These are phyloP conservation scores for Aptenodytes patagonicus DNA, from an alignment of 2,113 vertebrate genomes.

Conservation along the genomic window DNA sequence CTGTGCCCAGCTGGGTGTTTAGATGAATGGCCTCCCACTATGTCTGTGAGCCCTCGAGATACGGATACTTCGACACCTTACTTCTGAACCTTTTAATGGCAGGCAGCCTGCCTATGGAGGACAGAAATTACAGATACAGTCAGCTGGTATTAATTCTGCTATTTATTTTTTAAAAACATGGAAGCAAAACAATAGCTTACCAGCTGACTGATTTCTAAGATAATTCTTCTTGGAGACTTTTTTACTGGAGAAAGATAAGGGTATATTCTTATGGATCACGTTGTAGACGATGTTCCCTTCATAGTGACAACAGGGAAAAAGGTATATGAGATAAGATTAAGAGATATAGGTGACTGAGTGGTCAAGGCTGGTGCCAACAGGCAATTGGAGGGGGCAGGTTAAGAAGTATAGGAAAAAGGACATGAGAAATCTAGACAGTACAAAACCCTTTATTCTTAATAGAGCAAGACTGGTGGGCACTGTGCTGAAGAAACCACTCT, in stretches of 20 bases:
- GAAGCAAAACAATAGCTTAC: background rate
- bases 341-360: background rate
- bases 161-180: background rate
- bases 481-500: background rate
- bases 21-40: fast-evolving
- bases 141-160: background rate
- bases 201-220: background rate
- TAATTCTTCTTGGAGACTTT: background rate
- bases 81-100: background rate
- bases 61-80: fast-evolving
- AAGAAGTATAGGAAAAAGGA: background rate
- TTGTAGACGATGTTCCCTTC: background rate
- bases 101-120: background rate
- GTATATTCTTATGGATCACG: background rate
- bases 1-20: background rate
- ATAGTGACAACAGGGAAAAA: background rate
- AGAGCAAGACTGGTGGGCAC: background rate
- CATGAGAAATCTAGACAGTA: background rate
- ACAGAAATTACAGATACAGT: background rate
- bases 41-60: background rate
- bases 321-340: background rate
- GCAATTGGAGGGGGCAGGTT: background rate
- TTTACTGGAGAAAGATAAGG: background rate
- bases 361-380: background rate
- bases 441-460: background rate